These are phyloP conservation scores for Peromyscus attwateri DNA, from an alignment of 2,797 vertebrate genomes.

Conservation along the genomic window DNA sequence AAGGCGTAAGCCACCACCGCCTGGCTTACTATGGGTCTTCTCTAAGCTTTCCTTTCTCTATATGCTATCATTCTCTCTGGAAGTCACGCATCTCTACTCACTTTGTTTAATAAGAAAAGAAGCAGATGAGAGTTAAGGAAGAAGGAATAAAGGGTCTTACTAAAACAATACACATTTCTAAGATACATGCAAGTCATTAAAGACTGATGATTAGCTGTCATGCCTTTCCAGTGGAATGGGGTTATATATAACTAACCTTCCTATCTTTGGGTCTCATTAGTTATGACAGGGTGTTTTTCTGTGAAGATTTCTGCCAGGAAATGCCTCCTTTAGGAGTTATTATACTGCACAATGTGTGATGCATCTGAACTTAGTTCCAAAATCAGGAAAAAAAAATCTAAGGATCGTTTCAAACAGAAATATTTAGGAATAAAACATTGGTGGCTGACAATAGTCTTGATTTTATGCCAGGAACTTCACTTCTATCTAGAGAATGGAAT, in stretches of 20 bases:
- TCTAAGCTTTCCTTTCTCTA: slow-evolving; percentile 2
- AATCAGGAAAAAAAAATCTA: slow-evolving; percentile 62
- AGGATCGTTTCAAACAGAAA: slow-evolving; percentile 67
- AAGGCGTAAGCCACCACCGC: no score
- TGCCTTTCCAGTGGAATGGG: slow-evolving; percentile 57
- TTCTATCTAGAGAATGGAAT: slow-evolving; percentile 66
- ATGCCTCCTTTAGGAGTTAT: slow-evolving; percentile 53
- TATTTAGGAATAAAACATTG: slow-evolving; percentile 50
- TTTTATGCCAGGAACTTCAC: slow-evolving; percentile 59
- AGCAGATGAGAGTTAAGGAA: slow-evolving; percentile 17
- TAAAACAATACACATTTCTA: slow-evolving; percentile 57
- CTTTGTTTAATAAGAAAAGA: slow-evolving; percentile 59
- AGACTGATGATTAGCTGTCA: slow-evolving; percentile 11
- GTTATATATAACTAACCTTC: neutral
- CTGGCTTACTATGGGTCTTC: neutral
- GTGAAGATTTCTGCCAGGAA: slow-evolving; percentile 63
- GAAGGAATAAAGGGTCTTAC: slow-evolving; percentile 4
- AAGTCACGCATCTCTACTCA: slow-evolving; percentile 39
- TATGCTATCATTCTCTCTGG: neutral
- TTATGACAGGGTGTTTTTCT: slow-evolving; percentile 49
- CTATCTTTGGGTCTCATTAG: slow-evolving; percentile 64
- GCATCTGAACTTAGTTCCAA: slow-evolving; percentile 15
- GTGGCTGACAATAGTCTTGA: neutral
- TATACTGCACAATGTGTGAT: neutral
- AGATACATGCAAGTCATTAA: slow-evolving; percentile 40